phyloP scores from a whole-genome alignment of 1,140 invertebrate species.

The Cydia pomonella region DNA sequence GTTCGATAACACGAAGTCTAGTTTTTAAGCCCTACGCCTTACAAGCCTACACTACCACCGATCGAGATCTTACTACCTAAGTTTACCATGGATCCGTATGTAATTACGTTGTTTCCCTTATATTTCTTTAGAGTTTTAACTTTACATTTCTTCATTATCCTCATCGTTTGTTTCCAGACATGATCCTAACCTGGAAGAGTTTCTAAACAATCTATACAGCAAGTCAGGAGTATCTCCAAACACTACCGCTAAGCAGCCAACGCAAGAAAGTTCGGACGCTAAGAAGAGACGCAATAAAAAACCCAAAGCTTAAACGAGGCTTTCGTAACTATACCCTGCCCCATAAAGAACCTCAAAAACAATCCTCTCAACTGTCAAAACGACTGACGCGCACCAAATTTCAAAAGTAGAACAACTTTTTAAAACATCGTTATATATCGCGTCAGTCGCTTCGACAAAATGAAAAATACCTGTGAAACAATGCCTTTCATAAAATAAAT shows the following conservation, averaged over 20 bases:
- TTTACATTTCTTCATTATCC: not conserved
- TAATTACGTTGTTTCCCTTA: no score
- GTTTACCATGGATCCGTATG: no score
- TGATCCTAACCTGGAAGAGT: constrained; percentile 77
- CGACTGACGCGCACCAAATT: constrained; percentile 5
- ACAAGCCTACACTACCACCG: no score
- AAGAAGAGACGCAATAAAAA: constrained; percentile 69
- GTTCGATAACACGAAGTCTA: no score
- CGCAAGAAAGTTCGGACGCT: constrained; percentile 47
- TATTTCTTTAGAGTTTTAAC: no score
- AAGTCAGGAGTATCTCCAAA: constrained; percentile 62
- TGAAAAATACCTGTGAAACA: constrained; percentile 26
- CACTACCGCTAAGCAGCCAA: constrained; percentile 46
- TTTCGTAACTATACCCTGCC: not conserved
- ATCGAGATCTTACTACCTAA: no score
- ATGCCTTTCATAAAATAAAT: constrained; percentile 29
- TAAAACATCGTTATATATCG: not conserved
- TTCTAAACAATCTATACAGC: constrained; percentile 75
- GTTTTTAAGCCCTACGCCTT: no score
- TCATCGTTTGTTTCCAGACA: constrained; percentile 52
- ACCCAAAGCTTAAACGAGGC: constrained; percentile 61
- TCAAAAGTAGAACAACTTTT: constrained; percentile 20
- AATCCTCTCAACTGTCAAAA: constrained; percentile 19
- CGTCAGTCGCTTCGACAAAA: constrained; percentile 11
- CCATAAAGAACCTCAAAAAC: constrained; percentile 11